phyloP scores from a whole-genome alignment of 2,113 vertebrate species.

The cattle (Bos taurus) region DNA sequence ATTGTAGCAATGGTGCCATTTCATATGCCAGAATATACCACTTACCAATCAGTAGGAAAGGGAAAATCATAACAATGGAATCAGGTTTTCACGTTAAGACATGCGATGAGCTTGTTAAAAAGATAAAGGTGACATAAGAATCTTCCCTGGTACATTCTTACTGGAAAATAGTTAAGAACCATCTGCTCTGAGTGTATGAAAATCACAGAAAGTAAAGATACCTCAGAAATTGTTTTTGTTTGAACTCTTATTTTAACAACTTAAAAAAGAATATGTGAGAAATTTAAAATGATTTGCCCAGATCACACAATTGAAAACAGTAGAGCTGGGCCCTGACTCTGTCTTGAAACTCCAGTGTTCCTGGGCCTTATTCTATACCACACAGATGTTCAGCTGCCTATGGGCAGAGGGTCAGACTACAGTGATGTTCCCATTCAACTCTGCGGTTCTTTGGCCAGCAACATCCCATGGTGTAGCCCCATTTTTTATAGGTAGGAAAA shows the following conservation, averaged over 20 bases:
- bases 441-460: background rate
- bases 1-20: background rate
- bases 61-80: background rate
- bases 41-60: background rate
- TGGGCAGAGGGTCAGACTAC: background rate
- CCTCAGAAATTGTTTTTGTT: background rate
- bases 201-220: background rate
- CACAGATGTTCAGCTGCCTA: background rate
- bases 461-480: too few relatives aligned
- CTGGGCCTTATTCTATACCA: background rate
- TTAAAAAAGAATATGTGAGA: background rate
- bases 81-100: background rate
- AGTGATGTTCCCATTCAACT: background rate
- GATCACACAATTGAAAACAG: background rate
- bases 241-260: conserved; percentile 4
- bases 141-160: background rate
- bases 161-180: background rate
- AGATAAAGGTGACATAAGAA: background rate
- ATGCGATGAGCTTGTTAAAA: background rate
- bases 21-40: background rate
- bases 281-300: background rate
- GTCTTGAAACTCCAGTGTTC: background rate
- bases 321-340: background rate
- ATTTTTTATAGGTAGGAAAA: background rate
- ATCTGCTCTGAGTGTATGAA: background rate